These are phyloP conservation scores for Pantherophis alleghaniensis DNA, from an alignment of 2,797 vertebrate genomes.

Conservation along the genomic window DNA sequence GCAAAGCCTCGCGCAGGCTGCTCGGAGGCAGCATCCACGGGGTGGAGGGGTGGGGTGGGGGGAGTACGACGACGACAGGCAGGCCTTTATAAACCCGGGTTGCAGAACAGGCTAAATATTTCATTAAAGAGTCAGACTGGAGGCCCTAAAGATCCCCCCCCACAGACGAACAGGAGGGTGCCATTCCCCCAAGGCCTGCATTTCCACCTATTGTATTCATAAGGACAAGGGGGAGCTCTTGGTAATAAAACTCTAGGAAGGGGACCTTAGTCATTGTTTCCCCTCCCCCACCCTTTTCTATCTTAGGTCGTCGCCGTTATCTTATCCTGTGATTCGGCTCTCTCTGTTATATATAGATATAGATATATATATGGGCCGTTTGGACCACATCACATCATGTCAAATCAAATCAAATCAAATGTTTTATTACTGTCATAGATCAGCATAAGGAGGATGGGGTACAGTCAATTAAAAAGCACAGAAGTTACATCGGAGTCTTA, in stretches of 20 bases:
- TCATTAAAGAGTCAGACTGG: constrained; percentile 6
- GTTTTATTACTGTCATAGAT: not conserved
- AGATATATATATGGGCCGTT: not conserved
- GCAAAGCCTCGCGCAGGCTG: not conserved
- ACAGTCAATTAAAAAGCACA: not conserved
- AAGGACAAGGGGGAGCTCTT: constrained; percentile 12
- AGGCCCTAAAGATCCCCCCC: not conserved
- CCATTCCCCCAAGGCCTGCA: not conserved
- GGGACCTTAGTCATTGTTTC: not conserved
- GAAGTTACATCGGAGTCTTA: not conserved
- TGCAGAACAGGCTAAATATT: constrained; percentile 23
- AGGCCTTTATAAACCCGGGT: constrained; percentile 25
- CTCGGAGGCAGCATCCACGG: not conserved
- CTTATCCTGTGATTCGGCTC: not conserved
- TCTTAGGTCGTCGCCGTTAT: not conserved
- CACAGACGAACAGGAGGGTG: constrained; percentile 16
- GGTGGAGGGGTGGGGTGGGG: too few relatives aligned
- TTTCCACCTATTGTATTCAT: not conserved
- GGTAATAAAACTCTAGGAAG: constrained; percentile 14
- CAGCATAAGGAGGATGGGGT: not conserved
- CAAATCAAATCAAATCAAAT: not conserved
- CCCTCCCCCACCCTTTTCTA: constrained; percentile 8
- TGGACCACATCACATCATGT: not conserved
- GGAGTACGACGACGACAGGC: not conserved
- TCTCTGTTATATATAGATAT: not conserved